Evolutionary conservation across 1,140 invertebrate species (phyloP), one percentile per base, ranked within the genome.

Genomic region (Mylabris phalerata): DNA sequence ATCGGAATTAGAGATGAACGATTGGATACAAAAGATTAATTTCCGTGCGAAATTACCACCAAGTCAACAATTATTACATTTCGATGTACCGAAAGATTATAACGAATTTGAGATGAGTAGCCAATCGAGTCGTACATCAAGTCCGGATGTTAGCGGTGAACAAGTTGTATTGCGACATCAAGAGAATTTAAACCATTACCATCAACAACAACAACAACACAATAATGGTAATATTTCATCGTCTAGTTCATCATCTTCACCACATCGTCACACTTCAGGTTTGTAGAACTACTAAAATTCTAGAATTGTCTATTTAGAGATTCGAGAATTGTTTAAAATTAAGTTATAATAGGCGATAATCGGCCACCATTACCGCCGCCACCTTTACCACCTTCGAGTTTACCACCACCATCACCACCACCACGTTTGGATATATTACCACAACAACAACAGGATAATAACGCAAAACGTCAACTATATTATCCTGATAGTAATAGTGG

Each of bases 41-140:
- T 97, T 97, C 80, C 93, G 95, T 74, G 94, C 95, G n/a, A 82
- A 84, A 66, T 77, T 96, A 57, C 90, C 92, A 24, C 94, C 94
- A 4, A 89, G 86, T 68, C 79, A 93, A 74, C 93, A 96, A 74
- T 78, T 95, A 1, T 78, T 92, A 27, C 90, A 90, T 66, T 92
- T 93, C 71, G 87, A 90, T 49, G 60, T 70, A 49, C 65, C 64
- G 42, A 72, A 69, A 68, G 73, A 73, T 57, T 64, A 61, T 27
- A 67, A 66, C 47, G 71, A 73, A 55, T 62, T 65, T 24, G 71
- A 73, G 57, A 64, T 71, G 27, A 75, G 71, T 67, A 73, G 71
- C n/a, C 70, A 72, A 51, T 71, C 70, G n/a, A 73, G 71, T 60
- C 62, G 71, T 52, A 73, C 73, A 4, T 74, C 71, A 11, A 72